Base-by-base conservation (phyloP, 2,797 vertebrate genomes). In the Cottoperca gobio region DNA sequence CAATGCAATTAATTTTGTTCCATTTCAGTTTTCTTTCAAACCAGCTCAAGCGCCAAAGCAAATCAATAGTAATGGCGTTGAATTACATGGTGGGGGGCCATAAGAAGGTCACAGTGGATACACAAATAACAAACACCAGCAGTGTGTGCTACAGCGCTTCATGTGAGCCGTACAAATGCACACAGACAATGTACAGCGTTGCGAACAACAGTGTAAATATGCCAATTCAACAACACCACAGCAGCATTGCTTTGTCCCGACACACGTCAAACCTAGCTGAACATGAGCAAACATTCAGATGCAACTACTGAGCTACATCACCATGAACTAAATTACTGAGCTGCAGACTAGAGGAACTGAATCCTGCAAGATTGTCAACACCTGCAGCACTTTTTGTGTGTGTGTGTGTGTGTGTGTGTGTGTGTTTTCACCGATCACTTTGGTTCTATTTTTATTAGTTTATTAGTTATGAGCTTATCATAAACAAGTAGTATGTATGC, bases 11-110 rank as follows among this genome's bases (percentile, higher is more conserved):
- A 40, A 83, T 81, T 45, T 70, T 2, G 10, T 67, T 70, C 10
- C 19, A 48, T 73, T 75, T 65, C 3, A n/a, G 21, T 23, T 33
- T 67, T 39, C n/a, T 33, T 33, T 8, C 6, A 21, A 67, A 70
- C 52, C 31, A 53, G 55, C 62, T 72, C 50, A 54, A 58, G 66
- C 4, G 3, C 48, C 60, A 62, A 69, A 72, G 23, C 73, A 79
- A 83, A 84, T 89, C 86, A 71, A 79, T 73, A 70, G 33, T 76
- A 57, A 66, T 57, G 8, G 35, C 2, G 5, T 69, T 83, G 63
- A 84, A 84, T 78, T 79, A 75, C 65, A 35, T 62, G 40, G 53
- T 6, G 35, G 21, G 21, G 40, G 21, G 72, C 37, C 10, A 50
- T 61, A 23, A 45, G 40, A 72, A 42, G 24, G 49, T 77, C 53